phyloP scores from a whole-genome alignment of 2,797 vertebrate species.

The Gastrophryne carolinensis region DNA sequence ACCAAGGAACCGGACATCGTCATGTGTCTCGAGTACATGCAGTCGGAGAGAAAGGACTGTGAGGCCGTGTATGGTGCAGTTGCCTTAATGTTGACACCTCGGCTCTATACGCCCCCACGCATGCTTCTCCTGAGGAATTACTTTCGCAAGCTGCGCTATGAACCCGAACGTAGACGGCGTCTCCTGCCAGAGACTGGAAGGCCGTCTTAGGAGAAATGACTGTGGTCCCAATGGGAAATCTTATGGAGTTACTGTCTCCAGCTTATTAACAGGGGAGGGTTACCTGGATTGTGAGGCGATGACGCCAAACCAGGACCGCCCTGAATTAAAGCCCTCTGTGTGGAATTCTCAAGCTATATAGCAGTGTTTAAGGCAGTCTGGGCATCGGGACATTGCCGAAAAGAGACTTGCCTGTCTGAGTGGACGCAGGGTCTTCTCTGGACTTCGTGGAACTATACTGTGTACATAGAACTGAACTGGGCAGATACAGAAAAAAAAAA shows the following conservation, averaged over 20 bases:
- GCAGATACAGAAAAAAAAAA: constrained; percentile 21
- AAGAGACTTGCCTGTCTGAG: not conserved
- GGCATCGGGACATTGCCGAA: not conserved
- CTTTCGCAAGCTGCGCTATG: not conserved
- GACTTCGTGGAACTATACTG: constrained; percentile 2
- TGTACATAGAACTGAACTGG: constrained; percentile 35
- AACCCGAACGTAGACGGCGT: not conserved
- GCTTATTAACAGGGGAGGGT: not conserved
- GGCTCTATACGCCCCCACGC: not conserved
- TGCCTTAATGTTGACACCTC: constrained; percentile 48
- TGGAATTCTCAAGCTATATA: not conserved
- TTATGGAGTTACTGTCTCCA: not conserved
- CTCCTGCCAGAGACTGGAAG: not conserved
- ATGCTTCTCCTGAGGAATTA: not conserved
- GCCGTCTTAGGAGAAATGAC: not conserved
- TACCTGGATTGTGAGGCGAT: not conserved
- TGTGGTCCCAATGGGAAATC: not conserved
- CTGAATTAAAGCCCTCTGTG: not conserved
- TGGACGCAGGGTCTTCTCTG: not conserved
- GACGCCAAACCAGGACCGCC: not conserved
- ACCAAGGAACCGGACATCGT: not conserved
- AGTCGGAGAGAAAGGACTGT: not conserved
- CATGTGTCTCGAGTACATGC: not conserved
- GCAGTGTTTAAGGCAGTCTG: constrained; percentile 19
- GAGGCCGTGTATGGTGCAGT: constrained; percentile 27